phyloP scores from a whole-genome alignment of 2,797 vertebrate genomes.

The Enteromius unitaeniatus region DNA sequence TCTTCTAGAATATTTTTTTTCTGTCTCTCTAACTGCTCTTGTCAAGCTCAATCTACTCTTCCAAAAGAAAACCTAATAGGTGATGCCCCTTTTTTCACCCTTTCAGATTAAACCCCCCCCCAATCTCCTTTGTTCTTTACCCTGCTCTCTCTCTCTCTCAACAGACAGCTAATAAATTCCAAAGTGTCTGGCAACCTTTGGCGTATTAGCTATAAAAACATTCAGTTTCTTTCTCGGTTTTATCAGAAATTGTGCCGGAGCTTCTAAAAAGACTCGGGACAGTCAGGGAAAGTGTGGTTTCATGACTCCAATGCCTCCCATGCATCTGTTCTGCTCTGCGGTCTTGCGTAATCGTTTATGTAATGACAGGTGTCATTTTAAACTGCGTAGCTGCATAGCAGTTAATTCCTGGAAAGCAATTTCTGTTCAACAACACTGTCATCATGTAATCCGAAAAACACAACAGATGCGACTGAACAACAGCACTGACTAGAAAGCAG shows the following conservation, averaged over 20 bases:
- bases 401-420: constrained; percentile 22
- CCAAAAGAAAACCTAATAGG: constrained; percentile 3
- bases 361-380: constrained; percentile 27
- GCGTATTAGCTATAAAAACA: constrained; percentile 12
- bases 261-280: background rate
- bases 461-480: background rate
- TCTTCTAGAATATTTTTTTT: constrained; percentile 43
- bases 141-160: constrained; percentile 7
- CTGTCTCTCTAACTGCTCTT: constrained; percentile 8
- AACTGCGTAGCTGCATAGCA: background rate
- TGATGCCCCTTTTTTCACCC: constrained; percentile 11
- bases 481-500: constrained; percentile 5
- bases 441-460: constrained; percentile 18
- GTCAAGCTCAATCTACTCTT: constrained; percentile 8
- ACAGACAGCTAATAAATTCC: constrained; percentile 33
- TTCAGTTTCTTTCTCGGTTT: background rate
- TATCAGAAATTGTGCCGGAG: background rate
- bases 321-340: constrained; percentile 26
- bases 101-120: background rate
- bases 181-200: constrained; percentile 35
- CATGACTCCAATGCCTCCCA: background rate
- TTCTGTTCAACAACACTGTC: constrained; percentile 15
- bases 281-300: constrained; percentile 7
- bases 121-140: background rate
- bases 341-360: constrained; percentile 15